These are phyloP conservation scores for Eupelmus urozonus DNA, from an alignment of 2,888 invertebrate genomes.

Conservation along the genomic window DNA sequence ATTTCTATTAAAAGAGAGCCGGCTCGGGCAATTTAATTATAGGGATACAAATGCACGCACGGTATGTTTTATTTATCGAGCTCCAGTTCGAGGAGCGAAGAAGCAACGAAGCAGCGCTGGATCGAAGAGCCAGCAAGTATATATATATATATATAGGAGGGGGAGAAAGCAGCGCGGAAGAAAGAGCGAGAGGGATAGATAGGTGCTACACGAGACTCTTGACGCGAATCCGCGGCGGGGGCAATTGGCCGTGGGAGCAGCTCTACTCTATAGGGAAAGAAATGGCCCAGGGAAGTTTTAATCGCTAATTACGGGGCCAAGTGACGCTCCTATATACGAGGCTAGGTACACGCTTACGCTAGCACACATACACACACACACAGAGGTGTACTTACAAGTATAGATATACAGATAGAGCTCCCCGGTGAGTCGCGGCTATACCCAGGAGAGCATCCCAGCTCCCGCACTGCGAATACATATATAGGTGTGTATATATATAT, in stretches of 20 bases:
- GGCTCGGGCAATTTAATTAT: not conserved
- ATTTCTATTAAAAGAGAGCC: not conserved
- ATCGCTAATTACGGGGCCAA: constrained; percentile 68
- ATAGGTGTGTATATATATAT: too few species aligned
- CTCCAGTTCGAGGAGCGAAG: not conserved
- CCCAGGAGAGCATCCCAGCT: too few species aligned
- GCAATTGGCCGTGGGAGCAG: constrained; percentile 23
- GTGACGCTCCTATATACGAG: not conserved
- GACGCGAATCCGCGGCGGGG: not conserved
- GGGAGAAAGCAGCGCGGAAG: not conserved
- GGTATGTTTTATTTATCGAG: not conserved
- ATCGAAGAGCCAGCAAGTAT: not conserved
- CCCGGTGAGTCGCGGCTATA: too few species aligned
- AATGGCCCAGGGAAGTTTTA: constrained; percentile 67
- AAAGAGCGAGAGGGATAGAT: not conserved
- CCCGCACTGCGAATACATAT: too few species aligned
- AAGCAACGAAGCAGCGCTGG: not conserved
- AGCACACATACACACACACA: not conserved
- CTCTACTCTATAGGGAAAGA: constrained; percentile 59
- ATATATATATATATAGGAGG: too few species aligned
- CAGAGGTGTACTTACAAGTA: not conserved
- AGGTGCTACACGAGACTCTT: not conserved
- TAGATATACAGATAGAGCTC: too few species aligned
- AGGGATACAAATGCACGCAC: not conserved
- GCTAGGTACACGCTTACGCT: constrained; percentile 6